These are phyloP conservation scores for Spheniscus mendiculus DNA, from an alignment of 2,113 vertebrate genomes.

Conservation along the genomic window DNA sequence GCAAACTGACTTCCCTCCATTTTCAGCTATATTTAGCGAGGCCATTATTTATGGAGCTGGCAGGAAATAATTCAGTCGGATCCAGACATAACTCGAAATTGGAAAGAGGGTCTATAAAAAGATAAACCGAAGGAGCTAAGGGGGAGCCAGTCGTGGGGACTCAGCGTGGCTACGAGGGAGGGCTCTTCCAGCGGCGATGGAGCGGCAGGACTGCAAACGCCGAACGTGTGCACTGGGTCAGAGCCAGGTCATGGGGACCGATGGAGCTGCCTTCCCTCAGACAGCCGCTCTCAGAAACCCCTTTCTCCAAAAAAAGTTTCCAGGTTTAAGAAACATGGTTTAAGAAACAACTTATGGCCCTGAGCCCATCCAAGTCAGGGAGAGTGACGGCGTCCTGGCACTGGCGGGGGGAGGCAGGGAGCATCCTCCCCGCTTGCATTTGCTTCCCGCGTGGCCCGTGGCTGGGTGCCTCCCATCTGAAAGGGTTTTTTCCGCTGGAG, in stretches of 20 bases:
- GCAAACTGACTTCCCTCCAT: background rate
- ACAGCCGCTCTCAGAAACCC: background rate
- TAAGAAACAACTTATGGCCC: background rate
- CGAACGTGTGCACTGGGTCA: rapidly evolving
- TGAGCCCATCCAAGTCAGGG: background rate
- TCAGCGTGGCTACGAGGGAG: rapidly evolving
- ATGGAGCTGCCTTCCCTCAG: background rate
- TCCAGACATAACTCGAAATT: background rate
- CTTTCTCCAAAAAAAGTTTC: background rate
- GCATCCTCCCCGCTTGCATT: background rate
- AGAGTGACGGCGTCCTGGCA: background rate
- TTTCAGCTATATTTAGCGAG: background rate
- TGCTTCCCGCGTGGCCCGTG: rapidly evolving
- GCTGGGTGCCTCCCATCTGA: background rate
- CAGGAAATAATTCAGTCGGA: background rate
- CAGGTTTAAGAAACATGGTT: background rate
- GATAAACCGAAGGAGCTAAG: rapidly evolving
- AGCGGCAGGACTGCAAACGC: background rate
- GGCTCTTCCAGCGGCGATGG: background rate
- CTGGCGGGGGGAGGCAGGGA: background rate
- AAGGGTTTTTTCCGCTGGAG: rapidly evolving
- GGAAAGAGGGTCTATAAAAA: background rate
- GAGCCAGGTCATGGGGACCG: rapidly evolving
- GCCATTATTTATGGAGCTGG: conserved; percentile 2
- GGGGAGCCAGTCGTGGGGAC: background rate